These are phyloP conservation scores for Phyto melanocephala DNA, from an alignment of 2,888 invertebrate species.

Conservation along the genomic window DNA sequence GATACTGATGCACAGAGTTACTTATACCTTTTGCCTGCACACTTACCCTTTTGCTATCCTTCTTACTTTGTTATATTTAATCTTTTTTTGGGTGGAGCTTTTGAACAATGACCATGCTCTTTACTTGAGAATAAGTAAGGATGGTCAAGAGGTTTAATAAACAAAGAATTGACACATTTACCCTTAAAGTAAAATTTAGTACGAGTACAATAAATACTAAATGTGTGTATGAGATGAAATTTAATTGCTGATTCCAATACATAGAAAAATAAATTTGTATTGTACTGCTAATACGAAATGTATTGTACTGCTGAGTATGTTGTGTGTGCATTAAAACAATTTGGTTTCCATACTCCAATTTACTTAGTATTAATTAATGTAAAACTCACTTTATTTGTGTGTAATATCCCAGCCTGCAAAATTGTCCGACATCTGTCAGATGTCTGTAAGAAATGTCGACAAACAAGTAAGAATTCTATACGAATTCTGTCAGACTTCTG, in stretches of 20 bases:
- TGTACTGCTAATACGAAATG: not conserved
- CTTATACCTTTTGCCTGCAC: not conserved
- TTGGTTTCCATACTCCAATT: not conserved
- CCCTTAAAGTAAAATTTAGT: not conserved
- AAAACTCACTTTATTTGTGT: not conserved
- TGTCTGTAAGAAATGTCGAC: no score
- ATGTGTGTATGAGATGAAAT: not conserved
- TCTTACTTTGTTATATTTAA: no score
- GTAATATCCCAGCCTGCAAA: no score
- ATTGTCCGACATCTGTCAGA: no score
- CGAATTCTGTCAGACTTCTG: no score
- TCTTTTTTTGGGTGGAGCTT: conserved; percentile 15
- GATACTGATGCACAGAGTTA: conserved; percentile 2
- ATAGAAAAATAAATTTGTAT: no score
- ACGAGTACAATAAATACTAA: no score
- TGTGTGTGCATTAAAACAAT: not conserved
- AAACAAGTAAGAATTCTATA: no score
- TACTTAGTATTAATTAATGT: not conserved
- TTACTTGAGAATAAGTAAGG: not conserved
- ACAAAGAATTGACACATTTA: conserved; percentile 25
- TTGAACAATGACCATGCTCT: conserved; percentile 9
- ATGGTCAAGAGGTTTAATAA: not conserved
- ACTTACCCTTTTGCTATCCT: no score
- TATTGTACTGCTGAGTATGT: no score
- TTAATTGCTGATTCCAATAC: not conserved